Evolutionary conservation across 2,888 invertebrate species (phyloP).

Genomic region (Machimus rusticus): DNA sequence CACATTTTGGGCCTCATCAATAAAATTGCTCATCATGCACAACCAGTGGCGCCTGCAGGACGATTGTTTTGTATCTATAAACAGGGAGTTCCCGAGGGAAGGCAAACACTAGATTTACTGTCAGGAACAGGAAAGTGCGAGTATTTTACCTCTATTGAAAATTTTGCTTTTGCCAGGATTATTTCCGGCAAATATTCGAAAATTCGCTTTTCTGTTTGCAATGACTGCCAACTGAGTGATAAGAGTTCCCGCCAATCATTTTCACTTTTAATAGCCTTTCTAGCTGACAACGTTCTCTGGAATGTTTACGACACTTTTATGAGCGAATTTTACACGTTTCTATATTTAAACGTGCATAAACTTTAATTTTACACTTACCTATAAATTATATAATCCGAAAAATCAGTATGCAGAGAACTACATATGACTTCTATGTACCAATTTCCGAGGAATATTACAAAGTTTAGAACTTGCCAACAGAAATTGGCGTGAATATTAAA

Average conservation of each 20-base stretch:
- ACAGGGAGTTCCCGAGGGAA: neutral
- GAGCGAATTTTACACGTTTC: neutral
- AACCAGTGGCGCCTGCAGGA: neutral
- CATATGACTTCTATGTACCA: too few relatives aligned
- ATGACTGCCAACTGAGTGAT: neutral
- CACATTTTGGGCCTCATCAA: neutral
- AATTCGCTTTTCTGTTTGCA: neutral
- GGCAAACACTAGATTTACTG: neutral
- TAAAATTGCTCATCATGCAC: neutral
- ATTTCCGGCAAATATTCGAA: neutral
- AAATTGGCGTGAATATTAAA: too few relatives aligned
- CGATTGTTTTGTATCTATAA: neutral
- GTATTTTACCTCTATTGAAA: neutral
- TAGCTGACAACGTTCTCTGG: neutral
- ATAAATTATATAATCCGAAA: neutral
- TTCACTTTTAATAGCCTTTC: neutral
- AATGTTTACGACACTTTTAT: neutral
- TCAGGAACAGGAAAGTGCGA: neutral
- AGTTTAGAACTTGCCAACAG: too few relatives aligned
- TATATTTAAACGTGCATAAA: neutral
- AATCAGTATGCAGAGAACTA: too few relatives aligned
- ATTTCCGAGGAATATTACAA: too few relatives aligned
- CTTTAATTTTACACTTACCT: neutral
- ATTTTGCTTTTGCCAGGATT: neutral
- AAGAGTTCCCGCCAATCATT: neutral